Conservation (phyloP, 1,140 invertebrate species). For the Pectinophora gossypiella region DNA sequence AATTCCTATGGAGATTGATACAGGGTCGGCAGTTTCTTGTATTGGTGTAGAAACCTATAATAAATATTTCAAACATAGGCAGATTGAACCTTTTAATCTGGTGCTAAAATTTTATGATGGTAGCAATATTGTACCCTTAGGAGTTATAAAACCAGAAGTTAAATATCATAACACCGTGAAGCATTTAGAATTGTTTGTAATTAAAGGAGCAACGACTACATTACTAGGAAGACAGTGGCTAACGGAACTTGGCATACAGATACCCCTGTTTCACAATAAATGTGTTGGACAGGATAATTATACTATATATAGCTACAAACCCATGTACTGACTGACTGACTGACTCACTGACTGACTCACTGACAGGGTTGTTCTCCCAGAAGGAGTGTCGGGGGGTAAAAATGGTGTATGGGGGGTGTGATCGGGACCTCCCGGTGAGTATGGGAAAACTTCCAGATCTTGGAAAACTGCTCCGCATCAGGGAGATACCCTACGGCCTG, state of each 20-base stretch:
- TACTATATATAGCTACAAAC: too few relatives aligned
- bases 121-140: slow-evolving; percentile 2
- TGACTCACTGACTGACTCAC: too few relatives aligned
- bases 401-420: too few relatives aligned
- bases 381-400: too few relatives aligned
- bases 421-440: too few relatives aligned
- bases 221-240: slow-evolving; percentile 32
- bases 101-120: slow-evolving; percentile 6
- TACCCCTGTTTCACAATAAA: not conserved
- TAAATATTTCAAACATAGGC: not conserved
- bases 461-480: too few relatives aligned
- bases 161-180: not conserved
- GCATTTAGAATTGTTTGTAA: slow-evolving; percentile 1
- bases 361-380: too few relatives aligned
- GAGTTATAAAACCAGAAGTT: slow-evolving; percentile 1
- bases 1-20: slow-evolving; percentile 5
- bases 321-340: too few relatives aligned
- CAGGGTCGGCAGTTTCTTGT: not conserved
- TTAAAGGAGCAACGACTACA: slow-evolving; percentile 2
- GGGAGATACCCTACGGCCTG: too few relatives aligned
- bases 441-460: too few relatives aligned
- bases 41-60: not conserved
- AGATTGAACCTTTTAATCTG: not conserved
- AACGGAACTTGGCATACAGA: slow-evolving; percentile 12
- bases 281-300: too few relatives aligned